Percentiles rank a stretch among this genome's conserved stretches.
Evolutionary conservation across 2,113 vertebrate species (phyloP).

Genomic region (Spermophilus dauricus): DNA sequence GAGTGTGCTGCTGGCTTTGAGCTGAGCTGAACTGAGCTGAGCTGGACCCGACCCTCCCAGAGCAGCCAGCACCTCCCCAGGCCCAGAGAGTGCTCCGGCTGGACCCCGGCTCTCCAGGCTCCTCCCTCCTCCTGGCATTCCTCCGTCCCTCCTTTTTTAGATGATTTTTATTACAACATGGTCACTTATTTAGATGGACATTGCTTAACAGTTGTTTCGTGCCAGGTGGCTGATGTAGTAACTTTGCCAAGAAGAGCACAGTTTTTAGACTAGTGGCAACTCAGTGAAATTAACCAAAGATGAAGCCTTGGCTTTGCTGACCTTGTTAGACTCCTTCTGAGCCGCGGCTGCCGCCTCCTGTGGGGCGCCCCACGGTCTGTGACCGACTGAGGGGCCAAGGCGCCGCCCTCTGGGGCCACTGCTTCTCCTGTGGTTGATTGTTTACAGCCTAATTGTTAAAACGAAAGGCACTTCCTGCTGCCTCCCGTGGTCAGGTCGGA

Average conservation of each 20-base stretch:
- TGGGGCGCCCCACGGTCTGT: conserved; percentile 62
- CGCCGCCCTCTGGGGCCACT: conserved; percentile 5
- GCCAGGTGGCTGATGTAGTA: conserved; percentile 80
- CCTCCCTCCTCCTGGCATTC: conserved; percentile 73
- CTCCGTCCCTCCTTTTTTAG: conserved; percentile 60
- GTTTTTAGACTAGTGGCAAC: conserved; percentile 84
- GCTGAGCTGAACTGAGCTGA: conserved; percentile 92
- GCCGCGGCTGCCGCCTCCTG: conserved; percentile 69
- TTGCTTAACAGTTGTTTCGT: conserved; percentile 79
- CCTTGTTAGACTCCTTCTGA: conserved; percentile 75
- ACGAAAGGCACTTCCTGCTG: conserved; percentile 74
- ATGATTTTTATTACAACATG: conserved; percentile 72
- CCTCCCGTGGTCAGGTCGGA: conserved; percentile 81
- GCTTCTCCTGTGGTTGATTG: conserved; percentile 73
- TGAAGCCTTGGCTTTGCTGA: conserved; percentile 89
- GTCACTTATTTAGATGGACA: conserved; percentile 78
- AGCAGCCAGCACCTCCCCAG: conserved; percentile 80
- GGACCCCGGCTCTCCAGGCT: conserved; percentile 79
- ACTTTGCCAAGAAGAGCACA: conserved; percentile 82
- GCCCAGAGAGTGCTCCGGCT: conserved; percentile 66
- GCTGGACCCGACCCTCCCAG: conserved; percentile 48
- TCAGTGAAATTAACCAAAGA: conserved; percentile 94
- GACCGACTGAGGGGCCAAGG: conserved; percentile 62
- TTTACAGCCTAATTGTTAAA: conserved; percentile 84
- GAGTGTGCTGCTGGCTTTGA: conserved; percentile 99